Evolutionary conservation across 2,888 invertebrate genomes (phyloP), one percentile per base, ranked within the genome.

Genomic region (Pomacea canaliculata): DNA sequence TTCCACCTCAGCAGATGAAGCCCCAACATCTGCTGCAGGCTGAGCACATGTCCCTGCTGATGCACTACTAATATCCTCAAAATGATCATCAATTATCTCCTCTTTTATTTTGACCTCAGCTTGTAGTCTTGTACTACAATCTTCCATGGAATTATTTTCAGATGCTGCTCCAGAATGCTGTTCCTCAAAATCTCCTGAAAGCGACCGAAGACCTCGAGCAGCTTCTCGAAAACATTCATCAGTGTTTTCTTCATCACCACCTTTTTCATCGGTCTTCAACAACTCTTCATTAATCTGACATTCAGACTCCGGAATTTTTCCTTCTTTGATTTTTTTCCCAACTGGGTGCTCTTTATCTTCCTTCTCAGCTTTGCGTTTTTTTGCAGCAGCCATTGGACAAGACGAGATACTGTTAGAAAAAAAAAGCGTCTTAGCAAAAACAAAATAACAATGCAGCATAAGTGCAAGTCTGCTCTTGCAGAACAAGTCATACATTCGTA

Each of bases 151-250:
- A 46, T 59, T 62, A n/a, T 51, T 16, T 9, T 68, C 67, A 48
- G 68, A n/a, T 12, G 69, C 48, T 9, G 19, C 69, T 13, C 37
- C 74, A 9, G 56, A 59, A 3, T 27, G 27, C 48, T 18, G 49
- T 48, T 67, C 60, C 27, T 74, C 74, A 27, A 74, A 48, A 89
- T 94, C 95, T 27, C 95, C 96, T 0, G 96, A 96, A 19, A 97
- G 92, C 83, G 95, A 95, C 90, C 95, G 95, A 56, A 97, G 91
- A 0, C 96, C 96, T 1, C 95, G 95, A 89, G 96, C 96, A 4
- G 97, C 96, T 90, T 97, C 96, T 72, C 95, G 93, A 80, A 97
- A 95, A 74, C 96, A 92, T 60, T 74, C 74, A n/a, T 74, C 74
- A 10, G 74, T 51, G 0, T 94, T 94, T 71, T 82, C 81, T 68